Conservation (phyloP, 2,888 invertebrate genomes). For the Heliconius cydno region DNA sequence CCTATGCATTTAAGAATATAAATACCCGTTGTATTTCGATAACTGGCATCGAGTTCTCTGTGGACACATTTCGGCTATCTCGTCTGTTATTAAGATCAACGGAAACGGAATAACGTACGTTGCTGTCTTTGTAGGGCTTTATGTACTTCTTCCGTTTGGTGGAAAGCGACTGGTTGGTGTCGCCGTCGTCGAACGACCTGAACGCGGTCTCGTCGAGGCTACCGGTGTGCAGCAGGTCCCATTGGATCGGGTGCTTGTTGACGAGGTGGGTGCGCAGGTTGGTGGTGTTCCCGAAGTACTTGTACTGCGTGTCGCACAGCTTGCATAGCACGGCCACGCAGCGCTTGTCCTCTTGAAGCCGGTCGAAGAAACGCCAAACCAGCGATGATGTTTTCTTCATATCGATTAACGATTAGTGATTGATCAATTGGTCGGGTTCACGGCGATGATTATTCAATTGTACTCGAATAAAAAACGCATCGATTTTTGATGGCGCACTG, state of each 20-base stretch:
- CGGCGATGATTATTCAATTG: constrained; percentile 55
- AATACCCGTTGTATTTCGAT: constrained; percentile 75
- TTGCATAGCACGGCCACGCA: constrained; percentile 75
- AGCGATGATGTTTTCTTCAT: constrained; percentile 77
- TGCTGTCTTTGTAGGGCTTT: constrained; percentile 63
- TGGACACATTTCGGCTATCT: constrained; percentile 52
- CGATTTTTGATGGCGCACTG: constrained; percentile 65
- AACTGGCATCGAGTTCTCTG: constrained; percentile 62
- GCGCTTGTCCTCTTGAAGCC: constrained; percentile 66
- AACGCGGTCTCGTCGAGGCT: constrained; percentile 61
- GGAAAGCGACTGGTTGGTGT: constrained; percentile 52
- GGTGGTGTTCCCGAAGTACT: constrained; percentile 79
- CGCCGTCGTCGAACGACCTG: constrained; percentile 9
- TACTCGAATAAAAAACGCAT: constrained; percentile 66
- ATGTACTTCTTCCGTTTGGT: constrained; percentile 62
- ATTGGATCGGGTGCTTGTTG: constrained; percentile 77
- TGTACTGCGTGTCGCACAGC: constrained; percentile 76
- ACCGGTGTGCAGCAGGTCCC: constrained; percentile 73
- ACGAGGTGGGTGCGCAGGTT: constrained; percentile 73
- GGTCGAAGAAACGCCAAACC: constrained; percentile 78
- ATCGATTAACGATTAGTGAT: constrained; percentile 58
- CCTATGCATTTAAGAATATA: constrained; percentile 57
- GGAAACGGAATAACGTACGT: constrained; percentile 75
- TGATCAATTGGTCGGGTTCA: constrained; percentile 67
- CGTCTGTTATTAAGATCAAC: constrained; percentile 60